A percentile compares a stretch with the other conserved stretches of the same genome.
These are phyloP conservation scores for Eulemur coronatus DNA, from an alignment of 2,797 vertebrate genomes.

Conservation along the genomic window DNA sequence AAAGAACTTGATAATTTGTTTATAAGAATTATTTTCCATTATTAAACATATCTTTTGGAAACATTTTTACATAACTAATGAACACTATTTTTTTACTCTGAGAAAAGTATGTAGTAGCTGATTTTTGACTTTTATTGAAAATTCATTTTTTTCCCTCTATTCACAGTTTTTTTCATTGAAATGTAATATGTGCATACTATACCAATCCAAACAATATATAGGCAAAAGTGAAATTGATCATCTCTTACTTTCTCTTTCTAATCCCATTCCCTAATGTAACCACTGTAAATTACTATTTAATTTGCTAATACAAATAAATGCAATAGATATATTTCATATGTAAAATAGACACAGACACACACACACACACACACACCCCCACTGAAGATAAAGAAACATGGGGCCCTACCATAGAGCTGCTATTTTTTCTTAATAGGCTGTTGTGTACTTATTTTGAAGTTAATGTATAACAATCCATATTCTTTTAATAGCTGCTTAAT, in stretches of 20 bases:
- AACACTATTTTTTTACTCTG: neutral
- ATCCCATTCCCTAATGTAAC: neutral
- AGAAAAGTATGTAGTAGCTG: neutral
- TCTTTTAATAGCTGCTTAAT: neutral
- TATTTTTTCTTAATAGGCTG: neutral
- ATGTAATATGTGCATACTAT: neutral
- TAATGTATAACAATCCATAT: neutral
- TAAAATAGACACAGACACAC: neutral
- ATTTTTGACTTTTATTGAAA: neutral
- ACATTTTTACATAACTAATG: neutral
- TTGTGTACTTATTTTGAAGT: neutral
- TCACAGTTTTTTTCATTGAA: neutral
- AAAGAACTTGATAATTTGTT: neutral
- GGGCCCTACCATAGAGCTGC: neutral
- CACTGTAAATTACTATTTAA: neutral
- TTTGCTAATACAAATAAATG: neutral
- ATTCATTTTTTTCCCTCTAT: neutral
- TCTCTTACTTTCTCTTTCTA: neutral
- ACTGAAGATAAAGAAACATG: neutral
- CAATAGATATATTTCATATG: neutral
- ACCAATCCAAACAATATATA: neutral
- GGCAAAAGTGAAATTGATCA: neutral
- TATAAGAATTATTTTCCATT: conserved; percentile 12
- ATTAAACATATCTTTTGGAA: conserved; percentile 19
- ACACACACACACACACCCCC: no score